Evolutionary conservation across 2,797 vertebrate genomes (phyloP), one percentile per base, ranked within the genome.

Genomic region (Galaxias olidus): DNA sequence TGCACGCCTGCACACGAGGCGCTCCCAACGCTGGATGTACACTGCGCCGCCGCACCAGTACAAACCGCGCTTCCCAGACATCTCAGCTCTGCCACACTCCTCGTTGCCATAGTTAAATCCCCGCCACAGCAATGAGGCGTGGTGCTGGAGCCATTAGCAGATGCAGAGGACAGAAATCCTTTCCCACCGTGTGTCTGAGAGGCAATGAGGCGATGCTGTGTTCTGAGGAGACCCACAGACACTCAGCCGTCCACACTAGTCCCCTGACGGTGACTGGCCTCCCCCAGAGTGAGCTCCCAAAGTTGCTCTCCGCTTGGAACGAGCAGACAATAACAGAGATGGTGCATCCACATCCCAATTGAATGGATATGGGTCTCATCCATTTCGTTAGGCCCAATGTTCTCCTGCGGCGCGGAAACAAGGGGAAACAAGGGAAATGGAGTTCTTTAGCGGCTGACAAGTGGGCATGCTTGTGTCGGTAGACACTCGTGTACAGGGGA

Each of bases 1-100:
- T 86, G 80, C 83, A 74, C 81, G 75, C 82, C 85, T 81, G 86
- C 80, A 85, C 76, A 78, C 84, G 49, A 75, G 85, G 82, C 82
- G 65, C 81, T 84, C 83, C 80, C 80, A 77, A 84, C 82, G 77
- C 84, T 83, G 63, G 77, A 81, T 86, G 52, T 77, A 73, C 82
- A 81, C 66, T 73, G 43, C 30, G 52, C 60, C 30, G 52, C 60
- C 5, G 11, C 20, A 18, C 30, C 44, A 47, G 11, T 30, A 43
- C 12, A 6, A 14, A 49, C 64, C 43, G 6, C 40, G 17, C 64
- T 52, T 62, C 73, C 64, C 65, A 55, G 50, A 55, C 64, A 42
- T 19, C 72, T 61, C 66, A 50, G 2, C 0, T 41, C 50, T 30
- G 30, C 30, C 30, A 30, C 30, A 30, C 30, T 30, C 30, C 30